These are phyloP conservation scores for Brevipalpus yothersi DNA, from an alignment of 1,140 invertebrate species.

Conservation along the genomic window DNA sequence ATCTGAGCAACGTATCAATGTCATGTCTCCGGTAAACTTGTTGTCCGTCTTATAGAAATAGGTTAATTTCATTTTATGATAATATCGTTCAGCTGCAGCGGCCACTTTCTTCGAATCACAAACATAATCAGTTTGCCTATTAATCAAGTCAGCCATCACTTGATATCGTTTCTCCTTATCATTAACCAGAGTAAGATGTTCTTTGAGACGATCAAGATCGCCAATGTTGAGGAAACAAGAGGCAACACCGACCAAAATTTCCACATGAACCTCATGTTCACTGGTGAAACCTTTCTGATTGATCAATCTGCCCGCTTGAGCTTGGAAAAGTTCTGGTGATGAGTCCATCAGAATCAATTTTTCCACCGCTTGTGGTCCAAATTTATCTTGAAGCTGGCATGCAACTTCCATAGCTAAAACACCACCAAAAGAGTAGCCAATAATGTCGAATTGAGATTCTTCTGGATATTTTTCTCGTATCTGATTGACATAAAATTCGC, in stretches of 20 bases:
- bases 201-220: neutral
- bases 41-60: neutral
- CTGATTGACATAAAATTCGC: neutral
- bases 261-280: neutral
- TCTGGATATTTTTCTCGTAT: neutral
- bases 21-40: neutral
- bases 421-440: slow-evolving; percentile 83
- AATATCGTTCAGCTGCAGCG: neutral
- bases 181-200: neutral
- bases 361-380: slow-evolving; percentile 25
- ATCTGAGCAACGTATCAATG: neutral
- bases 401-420: slow-evolving; percentile 81
- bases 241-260: neutral
- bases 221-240: neutral
- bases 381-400: slow-evolving; percentile 37
- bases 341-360: slow-evolving; percentile 48
- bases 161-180: neutral
- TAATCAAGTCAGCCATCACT: neutral
- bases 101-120: neutral
- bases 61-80: neutral
- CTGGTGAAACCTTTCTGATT: neutral
- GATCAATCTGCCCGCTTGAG: neutral
- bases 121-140: neutral
- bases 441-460: slow-evolving; percentile 36
- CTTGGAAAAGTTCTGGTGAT: slow-evolving; percentile 31